phyloP scores from a whole-genome alignment of 35 echinoderm and acorn worm genomes.

The Hemicentrotus pulcherrimus region DNA sequence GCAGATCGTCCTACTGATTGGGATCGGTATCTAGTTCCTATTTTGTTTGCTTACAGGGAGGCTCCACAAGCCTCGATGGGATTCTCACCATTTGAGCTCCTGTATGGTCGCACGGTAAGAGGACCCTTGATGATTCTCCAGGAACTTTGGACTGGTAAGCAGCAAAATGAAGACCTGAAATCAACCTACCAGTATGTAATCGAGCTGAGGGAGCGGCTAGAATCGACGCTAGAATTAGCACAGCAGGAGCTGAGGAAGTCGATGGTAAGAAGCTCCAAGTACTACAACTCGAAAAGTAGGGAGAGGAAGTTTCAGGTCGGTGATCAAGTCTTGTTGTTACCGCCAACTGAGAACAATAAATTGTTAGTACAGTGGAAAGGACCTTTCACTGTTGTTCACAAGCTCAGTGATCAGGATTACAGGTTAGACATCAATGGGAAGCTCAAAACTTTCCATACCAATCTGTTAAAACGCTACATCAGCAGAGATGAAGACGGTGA shows the following conservation, averaged over 20 bases:
- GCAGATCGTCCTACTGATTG: no score
- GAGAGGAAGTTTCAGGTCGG: constrained; percentile 37
- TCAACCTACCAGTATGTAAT: background rate
- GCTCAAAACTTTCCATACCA: constrained; percentile 58
- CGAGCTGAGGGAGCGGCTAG: background rate
- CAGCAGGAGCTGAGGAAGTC: background rate
- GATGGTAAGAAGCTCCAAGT: background rate
- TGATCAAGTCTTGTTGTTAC: constrained; percentile 67
- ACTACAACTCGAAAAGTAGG: no score
- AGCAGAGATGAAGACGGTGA: background rate
- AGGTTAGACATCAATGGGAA: constrained; percentile 43
- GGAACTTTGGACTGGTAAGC: no score
- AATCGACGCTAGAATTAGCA: background rate
- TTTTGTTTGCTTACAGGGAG: no score
- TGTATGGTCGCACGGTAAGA: constrained; percentile 55
- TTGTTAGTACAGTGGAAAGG: constrained; percentile 67
- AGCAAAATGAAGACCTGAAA: no score
- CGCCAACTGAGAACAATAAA: constrained; percentile 59
- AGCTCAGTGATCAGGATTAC: constrained; percentile 53
- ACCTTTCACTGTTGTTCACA: constrained; percentile 43
- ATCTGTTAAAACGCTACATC: constrained; percentile 71
- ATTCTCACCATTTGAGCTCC: constrained; percentile 61
- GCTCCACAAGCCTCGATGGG: constrained; percentile 44
- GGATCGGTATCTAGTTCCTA: no score
- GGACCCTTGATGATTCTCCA: no score